Conservation (phyloP, 1,140 invertebrate genomes). For the Zaprionus vittiger region DNA sequence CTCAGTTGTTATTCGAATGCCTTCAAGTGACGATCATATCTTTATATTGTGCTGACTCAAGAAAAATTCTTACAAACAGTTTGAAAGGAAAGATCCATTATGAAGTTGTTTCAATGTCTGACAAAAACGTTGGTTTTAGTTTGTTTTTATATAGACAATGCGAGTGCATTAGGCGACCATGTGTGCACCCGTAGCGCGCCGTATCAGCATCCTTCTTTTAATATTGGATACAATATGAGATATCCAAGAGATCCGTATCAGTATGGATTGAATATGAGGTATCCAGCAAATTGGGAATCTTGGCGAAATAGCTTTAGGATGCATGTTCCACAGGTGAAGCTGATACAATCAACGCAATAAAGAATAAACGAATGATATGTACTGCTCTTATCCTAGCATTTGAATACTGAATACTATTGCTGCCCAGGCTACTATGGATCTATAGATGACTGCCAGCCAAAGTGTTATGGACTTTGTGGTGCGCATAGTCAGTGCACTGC, state of each 20-base stretch:
- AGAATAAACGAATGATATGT: background rate
- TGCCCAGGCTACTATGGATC: constrained; percentile 40
- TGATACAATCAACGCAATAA: background rate
- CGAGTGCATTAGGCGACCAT: background rate
- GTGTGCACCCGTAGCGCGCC: background rate
- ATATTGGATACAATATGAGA: background rate
- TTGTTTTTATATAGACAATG: background rate
- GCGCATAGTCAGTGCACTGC: constrained; percentile 22
- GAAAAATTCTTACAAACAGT: background rate
- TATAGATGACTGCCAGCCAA: constrained; percentile 85
- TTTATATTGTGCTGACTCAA: background rate
- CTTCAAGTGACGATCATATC: background rate
- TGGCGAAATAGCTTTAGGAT: too few species aligned
- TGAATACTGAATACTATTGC: constrained; percentile 11
- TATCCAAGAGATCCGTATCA: background rate
- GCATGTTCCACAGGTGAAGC: background rate
- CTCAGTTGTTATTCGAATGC: constrained; percentile 1
- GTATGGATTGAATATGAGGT: too few species aligned
- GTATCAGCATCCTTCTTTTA: too few species aligned
- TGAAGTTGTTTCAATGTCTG: background rate
- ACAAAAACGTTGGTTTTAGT: background rate
- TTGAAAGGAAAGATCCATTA: background rate
- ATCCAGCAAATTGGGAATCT: too few species aligned
- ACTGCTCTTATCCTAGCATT: background rate
- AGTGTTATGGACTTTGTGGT: constrained; percentile 24